Base-by-base conservation (phyloP, 1,140 invertebrate species). In the Scaptomyza hsui region DNA sequence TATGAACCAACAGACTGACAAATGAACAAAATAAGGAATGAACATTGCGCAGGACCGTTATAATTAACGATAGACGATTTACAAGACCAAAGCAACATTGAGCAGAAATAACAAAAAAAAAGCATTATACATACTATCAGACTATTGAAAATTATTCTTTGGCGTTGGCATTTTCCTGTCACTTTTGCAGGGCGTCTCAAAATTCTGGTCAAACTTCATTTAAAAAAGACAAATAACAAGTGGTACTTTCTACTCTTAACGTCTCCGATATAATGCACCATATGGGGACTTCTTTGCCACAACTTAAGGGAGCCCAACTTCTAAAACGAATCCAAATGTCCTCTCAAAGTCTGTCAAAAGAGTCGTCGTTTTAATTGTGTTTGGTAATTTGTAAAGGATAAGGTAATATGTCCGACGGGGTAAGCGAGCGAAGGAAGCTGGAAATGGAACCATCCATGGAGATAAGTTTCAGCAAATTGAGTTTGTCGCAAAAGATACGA, bases 1-100 rank as follows among this genome's bases (percentile, higher is more conserved):
- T 9, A 37, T n/a, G 12, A 37, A 37, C 32, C 32, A 6, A 35
- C 32, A 12, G 10, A 26, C 1, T 26, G 4, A 5, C 24, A 26
- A 26, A 26, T 26, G 32, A 35, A 10, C 10, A 2, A 3, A 35
- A 3, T 6, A n/a, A 35, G 32, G 32, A 10, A 7, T 37, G n/a
- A 37, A 37, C 32, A 37, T n/a, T n/a, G 32, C 32, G 32, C 32
- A 37, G 32, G 32, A 37, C 32, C 32, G 32, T 37, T 37, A 37
- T n/a, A 37, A 4, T n/a, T n/a, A n/a, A n/a, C 32, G 32, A 37
- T 37, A n/a, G 32, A 37, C 32, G 32, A 37, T 37, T 37, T n/a
- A 3, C 12, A n/a, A n/a, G 1, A n/a, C 12, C 32, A 37, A 35
- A 37, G 32, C 32, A 37, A 37, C 32, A 37, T 37, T 37, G 32